Conservation (phyloP, 2,888 invertebrate species). For the Augiades crinisus region DNA sequence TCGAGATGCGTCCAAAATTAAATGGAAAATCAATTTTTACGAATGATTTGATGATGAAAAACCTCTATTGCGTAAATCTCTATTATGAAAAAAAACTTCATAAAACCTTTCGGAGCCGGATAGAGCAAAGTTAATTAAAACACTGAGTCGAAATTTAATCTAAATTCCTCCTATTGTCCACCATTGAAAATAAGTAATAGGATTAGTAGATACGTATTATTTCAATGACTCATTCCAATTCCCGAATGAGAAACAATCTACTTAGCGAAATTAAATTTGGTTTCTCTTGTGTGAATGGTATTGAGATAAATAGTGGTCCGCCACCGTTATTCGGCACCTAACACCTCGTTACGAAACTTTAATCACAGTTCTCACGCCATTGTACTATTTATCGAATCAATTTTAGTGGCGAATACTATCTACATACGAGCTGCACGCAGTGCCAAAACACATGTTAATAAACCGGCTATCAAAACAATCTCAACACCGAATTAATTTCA, state of each 20-base stretch:
- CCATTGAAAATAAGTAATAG: conserved; percentile 12
- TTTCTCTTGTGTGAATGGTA: conserved; percentile 23
- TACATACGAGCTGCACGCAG: conserved; percentile 7
- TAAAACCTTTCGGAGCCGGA: too few relatives aligned
- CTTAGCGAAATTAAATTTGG: conserved; percentile 23
- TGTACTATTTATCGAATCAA: conserved; percentile 33
- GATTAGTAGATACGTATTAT: conserved; percentile 7
- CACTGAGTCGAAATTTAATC: neutral
- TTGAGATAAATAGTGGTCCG: conserved; percentile 7
- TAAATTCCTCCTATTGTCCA: neutral
- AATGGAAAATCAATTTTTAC: too few relatives aligned
- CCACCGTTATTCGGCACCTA: conserved; percentile 1
- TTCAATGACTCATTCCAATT: conserved; percentile 1
- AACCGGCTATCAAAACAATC: conserved; percentile 56
- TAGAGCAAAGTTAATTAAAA: neutral
- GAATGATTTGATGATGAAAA: too few relatives aligned
- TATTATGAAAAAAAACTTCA: too few relatives aligned
- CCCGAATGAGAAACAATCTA: conserved; percentile 5
- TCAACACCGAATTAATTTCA: conserved; percentile 67
- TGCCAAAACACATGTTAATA: conserved; percentile 53
- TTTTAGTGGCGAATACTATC: conserved; percentile 34
- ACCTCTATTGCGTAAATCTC: too few relatives aligned
- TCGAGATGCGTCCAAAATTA: too few relatives aligned
- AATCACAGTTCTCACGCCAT: conserved; percentile 27
- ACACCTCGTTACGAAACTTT: conserved; percentile 26